Evolutionary conservation across 2,888 invertebrate genomes (phyloP), one percentile per base, ranked within the genome.

Genomic region (Corythucha ciliata): DNA sequence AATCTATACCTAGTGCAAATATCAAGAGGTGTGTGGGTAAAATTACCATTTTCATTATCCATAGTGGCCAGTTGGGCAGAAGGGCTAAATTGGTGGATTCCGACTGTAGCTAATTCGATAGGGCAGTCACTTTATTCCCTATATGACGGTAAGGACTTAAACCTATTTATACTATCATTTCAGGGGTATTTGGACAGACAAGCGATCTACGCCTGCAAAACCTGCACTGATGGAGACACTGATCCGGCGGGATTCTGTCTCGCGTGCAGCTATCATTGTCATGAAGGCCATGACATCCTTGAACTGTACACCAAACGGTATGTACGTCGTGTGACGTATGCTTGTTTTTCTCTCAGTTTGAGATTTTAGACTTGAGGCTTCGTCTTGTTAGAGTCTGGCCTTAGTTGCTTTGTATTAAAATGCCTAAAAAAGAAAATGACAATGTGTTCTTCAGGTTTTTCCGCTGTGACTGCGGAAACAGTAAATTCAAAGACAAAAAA

Each of bases 391-490:
- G 29, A 29, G 29, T 8, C n/a, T 10, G 29, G 8, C 29, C 8
- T 29, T n/a, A 29, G 29, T n/a, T 29, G 8, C n/a, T 10, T n/a
- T 29, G n/a, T 29, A 29, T 41, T 22, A 46, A 54, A n/a, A 42
- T 46, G 27, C 48, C 39, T 36, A 10, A 14, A 37, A 37, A 37
- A 37, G 10, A 10, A 45, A 29, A 10, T 12, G 29, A 29, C 21
- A n/a, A 39, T 12, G 44, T 55, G 52, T 54, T 39, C 63, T 66
- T 25, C 59, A 75, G 94, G 48, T 84, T 89, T 68, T 96, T 96
- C 65, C 78, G 89, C 39, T 98, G 97, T 69, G 97, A 97, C 69
- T 97, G 96, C 70, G 92, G 92, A 26, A 91, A 87, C 67, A 73
- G 74, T 1, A 83, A 81, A 62, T 87, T 88, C 65, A 70, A 72